Evolutionary conservation across 2,888 invertebrate species (phyloP).

Genomic region (Morpho achilles): DNA sequence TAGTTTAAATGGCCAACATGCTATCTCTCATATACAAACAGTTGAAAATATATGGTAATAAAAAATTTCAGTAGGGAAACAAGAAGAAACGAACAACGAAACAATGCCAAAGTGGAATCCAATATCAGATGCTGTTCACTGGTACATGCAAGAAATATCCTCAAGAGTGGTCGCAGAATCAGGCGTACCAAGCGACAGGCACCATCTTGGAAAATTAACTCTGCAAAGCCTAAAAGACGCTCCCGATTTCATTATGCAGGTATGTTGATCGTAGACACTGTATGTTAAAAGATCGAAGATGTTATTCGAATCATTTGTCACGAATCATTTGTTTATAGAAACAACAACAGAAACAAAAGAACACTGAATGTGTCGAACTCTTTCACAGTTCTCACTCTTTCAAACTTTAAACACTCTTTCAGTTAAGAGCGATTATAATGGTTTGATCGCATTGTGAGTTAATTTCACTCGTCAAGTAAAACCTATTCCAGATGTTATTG

Average conservation of each 20-base stretch:
- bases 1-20: no score
- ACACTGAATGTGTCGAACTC: no score
- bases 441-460: no score
- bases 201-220: constrained; percentile 37
- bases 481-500: not conserved
- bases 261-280: constrained; percentile 17
- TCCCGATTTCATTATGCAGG: constrained; percentile 43
- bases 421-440: no score
- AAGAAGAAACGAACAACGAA: not conserved
- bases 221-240: constrained; percentile 33
- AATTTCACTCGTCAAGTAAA: no score
- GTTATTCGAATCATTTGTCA: no score
- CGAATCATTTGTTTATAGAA: no score
- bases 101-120: constrained; percentile 9
- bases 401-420: no score
- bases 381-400: no score
- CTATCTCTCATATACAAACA: no score
- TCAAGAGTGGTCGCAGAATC: constrained; percentile 32
- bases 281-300: no score
- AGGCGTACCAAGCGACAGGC: constrained; percentile 34
- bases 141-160: constrained; percentile 26
- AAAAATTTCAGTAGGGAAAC: not conserved
- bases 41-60: not conserved
- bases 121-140: constrained; percentile 23
- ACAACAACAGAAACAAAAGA: no score